Evolutionary conservation across 2,888 invertebrate species (phyloP).

Genomic region (Sinhomidia bicolor): DNA sequence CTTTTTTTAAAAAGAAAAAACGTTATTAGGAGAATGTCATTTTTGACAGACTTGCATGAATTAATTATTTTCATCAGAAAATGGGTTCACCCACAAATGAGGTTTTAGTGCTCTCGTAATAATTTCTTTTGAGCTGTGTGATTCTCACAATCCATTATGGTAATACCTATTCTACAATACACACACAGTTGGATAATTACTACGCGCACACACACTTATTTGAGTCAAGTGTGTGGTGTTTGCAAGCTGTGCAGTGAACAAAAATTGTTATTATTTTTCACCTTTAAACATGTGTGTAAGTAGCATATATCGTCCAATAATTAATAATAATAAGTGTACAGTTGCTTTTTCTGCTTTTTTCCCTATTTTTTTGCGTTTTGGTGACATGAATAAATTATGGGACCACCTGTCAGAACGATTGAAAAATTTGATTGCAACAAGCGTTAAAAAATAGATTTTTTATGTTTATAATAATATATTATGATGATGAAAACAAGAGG

Average conservation of each 20-base stretch:
- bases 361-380: constrained; percentile 33
- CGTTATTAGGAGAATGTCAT: constrained; percentile 60
- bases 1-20: no score
- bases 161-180: constrained; percentile 17
- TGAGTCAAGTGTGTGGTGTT: not conserved
- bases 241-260: constrained; percentile 14
- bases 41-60: constrained; percentile 71
- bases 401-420: constrained; percentile 73
- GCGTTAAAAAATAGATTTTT: constrained; percentile 39
- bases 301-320: constrained; percentile 15
- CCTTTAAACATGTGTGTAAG: not conserved
- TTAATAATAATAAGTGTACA: constrained; percentile 11
- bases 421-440: constrained; percentile 62
- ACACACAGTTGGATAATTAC: not conserved
- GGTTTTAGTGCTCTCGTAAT: constrained; percentile 24
- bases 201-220: not conserved
- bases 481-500: constrained; percentile 1
- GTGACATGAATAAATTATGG: constrained; percentile 68
- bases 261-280: constrained; percentile 52
- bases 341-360: not conserved
- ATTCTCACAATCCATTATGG: constrained; percentile 36
- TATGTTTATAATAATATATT: not conserved
- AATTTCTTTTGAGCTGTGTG: constrained; percentile 24
- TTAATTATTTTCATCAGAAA: constrained; percentile 67
- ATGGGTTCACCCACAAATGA: constrained; percentile 65